Percentiles rank a stretch among this genome's conserved stretches.
phyloP scores from a whole-genome alignment of 1,140 invertebrate genomes.

The Protaetia brevitarsis region DNA sequence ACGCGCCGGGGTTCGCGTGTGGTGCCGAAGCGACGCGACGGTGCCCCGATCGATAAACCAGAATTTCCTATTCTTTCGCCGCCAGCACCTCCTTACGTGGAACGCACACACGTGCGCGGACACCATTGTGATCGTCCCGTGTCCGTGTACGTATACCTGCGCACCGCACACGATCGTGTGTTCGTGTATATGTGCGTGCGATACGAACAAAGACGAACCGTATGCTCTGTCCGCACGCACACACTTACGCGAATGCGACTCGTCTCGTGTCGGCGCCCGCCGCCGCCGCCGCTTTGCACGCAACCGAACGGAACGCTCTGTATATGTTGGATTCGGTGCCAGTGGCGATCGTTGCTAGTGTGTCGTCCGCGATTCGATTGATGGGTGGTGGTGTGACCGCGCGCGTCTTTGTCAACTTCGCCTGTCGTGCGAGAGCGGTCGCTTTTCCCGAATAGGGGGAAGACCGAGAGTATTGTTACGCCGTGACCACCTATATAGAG shows the following conservation, averaged over 20 bases:
- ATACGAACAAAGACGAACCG: not conserved
- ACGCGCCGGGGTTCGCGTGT: constrained; percentile 41
- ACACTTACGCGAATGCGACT: not conserved
- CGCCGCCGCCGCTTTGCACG: not conserved
- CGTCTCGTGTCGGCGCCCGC: not conserved
- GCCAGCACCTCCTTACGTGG: not conserved
- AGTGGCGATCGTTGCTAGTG: not conserved
- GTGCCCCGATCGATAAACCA: constrained; percentile 7
- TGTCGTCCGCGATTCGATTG: not conserved
- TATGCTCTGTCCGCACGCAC: too few species aligned
- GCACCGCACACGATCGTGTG: too few species aligned
- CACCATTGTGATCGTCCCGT: not conserved
- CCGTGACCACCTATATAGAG: too few species aligned
- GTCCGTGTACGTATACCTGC: not conserved
- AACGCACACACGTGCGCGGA: not conserved
- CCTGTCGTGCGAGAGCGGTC: not conserved
- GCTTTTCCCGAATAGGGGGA: too few species aligned
- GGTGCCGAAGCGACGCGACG: constrained; percentile 44
- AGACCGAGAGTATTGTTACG: too few species aligned
- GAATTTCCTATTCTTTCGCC: constrained; percentile 12
- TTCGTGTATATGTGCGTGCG: too few species aligned
- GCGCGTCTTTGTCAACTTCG: not conserved
- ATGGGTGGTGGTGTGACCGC: not conserved
- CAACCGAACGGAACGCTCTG: not conserved
- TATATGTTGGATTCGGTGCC: not conserved